A percentile compares a stretch with the other conserved stretches of the same genome.
phyloP scores from a whole-genome alignment of 2,797 vertebrate species.

The Epinephelus awoara region DNA sequence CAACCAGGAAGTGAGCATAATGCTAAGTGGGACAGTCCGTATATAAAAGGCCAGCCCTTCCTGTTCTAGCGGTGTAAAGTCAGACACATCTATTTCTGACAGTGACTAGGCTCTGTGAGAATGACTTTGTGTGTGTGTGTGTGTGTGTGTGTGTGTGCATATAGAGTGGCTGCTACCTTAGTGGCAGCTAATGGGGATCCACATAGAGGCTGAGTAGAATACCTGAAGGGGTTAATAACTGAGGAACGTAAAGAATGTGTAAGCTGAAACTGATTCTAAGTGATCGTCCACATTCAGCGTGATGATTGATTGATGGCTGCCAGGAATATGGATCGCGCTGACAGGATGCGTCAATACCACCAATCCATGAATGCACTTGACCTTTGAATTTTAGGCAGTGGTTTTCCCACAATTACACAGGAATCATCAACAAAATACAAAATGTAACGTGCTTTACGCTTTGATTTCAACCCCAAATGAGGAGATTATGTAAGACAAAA shows the following conservation, averaged over 20 bases:
- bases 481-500: slow-evolving; percentile 27
- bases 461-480: slow-evolving; percentile 12
- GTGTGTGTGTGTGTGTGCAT: background rate
- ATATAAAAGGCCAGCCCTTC: slow-evolving; percentile 48
- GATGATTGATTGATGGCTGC: slow-evolving; percentile 73
- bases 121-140: background rate
- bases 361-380: slow-evolving; percentile 57
- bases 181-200: too few species aligned
- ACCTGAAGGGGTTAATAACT: slow-evolving; percentile 55
- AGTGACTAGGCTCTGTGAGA: slow-evolving; percentile 22
- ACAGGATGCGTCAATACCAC: slow-evolving; percentile 55
- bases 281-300: slow-evolving; percentile 63
- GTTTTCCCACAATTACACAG: slow-evolving; percentile 11
- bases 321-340: slow-evolving; percentile 62
- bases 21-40: slow-evolving; percentile 44
- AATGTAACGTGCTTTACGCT: background rate
- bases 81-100: slow-evolving; percentile 44
- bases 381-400: slow-evolving; percentile 41
- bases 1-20: slow-evolving; percentile 59
- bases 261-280: slow-evolving; percentile 60
- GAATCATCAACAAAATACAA: slow-evolving; percentile 23
- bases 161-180: too few species aligned
- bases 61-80: slow-evolving; percentile 51
- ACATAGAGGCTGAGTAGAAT: too few species aligned
- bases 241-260: slow-evolving; percentile 64